phyloP scores from a whole-genome alignment of 2,797 vertebrate genomes.

The Coregonus suidteri region DNA sequence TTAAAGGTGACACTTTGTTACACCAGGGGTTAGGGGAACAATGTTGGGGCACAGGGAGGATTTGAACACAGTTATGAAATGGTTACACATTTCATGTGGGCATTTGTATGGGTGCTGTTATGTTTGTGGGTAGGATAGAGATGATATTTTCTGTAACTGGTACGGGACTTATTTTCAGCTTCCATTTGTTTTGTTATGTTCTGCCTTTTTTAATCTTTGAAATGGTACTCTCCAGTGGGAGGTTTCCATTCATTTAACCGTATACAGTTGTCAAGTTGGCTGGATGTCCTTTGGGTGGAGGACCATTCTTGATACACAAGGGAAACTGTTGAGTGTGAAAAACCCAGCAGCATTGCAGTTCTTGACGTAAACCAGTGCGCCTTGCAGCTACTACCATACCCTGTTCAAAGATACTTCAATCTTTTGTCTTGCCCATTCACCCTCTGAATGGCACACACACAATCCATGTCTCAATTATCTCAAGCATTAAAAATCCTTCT shows the following conservation, averaged over 20 bases:
- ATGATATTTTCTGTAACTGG: not conserved
- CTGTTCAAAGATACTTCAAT: no score
- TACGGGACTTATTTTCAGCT: not conserved
- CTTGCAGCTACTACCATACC: no score
- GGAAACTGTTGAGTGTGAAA: no score
- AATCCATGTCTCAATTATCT: no score
- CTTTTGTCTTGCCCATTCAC: no score
- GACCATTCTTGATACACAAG: no score
- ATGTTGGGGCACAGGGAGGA: not conserved
- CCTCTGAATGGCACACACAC: no score
- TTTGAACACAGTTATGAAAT: conserved; percentile 1
- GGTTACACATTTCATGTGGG: conserved; percentile 7
- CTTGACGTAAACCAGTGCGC: no score
- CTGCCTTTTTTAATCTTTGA: not conserved
- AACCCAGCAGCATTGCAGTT: no score
- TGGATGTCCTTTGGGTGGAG: no score
- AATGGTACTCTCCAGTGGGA: not conserved
- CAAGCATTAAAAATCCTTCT: no score
- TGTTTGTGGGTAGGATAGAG: not conserved
- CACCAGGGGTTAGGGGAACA: not conserved
- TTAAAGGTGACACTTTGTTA: not conserved
- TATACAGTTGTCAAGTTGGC: no score
- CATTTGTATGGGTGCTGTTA: not conserved
- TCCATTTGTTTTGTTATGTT: not conserved
- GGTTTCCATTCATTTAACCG: not conserved